phyloP scores from a whole-genome alignment of 2,113 vertebrate genomes.

The Symphodus melops region DNA sequence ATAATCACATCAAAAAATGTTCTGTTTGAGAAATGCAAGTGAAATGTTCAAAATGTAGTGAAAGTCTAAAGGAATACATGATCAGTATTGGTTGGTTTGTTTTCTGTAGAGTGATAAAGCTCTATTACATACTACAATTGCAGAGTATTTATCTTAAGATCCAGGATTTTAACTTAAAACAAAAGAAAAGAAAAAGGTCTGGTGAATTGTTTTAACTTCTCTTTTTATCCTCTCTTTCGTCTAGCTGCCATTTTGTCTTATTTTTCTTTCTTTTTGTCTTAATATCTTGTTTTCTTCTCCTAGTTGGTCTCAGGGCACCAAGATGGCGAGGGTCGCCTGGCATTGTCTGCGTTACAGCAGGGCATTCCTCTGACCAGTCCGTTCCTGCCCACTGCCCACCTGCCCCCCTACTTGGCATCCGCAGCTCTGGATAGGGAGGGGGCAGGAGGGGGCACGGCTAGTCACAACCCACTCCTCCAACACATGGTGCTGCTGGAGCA shows the following conservation, averaged over 20 bases:
- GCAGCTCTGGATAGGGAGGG: conserved; percentile 88
- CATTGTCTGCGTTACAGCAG: conserved; percentile 88
- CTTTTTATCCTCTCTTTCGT: conserved; percentile 25
- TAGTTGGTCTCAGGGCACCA: conserved; percentile 89
- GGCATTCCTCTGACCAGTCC: conserved; percentile 86
- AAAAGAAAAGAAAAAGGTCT: not conserved
- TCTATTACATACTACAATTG: too few relatives aligned
- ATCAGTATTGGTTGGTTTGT: too few relatives aligned
- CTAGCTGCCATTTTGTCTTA: not conserved
- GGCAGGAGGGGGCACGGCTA: conserved; percentile 64
- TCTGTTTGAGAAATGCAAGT: not conserved
- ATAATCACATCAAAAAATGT: not conserved
- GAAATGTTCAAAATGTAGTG: not conserved
- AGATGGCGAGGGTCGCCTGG: conserved; percentile 88
- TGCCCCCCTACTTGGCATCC: conserved; percentile 91
- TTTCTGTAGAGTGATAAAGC: too few relatives aligned
- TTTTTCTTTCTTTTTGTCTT: conserved; percentile 20
- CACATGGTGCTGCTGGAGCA: conserved; percentile 97
- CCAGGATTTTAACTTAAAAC: too few relatives aligned
- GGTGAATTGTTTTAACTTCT: not conserved
- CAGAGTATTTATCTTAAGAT: too few relatives aligned
- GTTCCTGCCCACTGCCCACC: conserved; percentile 90
- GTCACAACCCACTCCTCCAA: conserved; percentile 91
- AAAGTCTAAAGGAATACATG: too few relatives aligned
- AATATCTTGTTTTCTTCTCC: conserved; percentile 16